Conservation (phyloP, 1,140 invertebrate species). For the Battus philenor region DNA sequence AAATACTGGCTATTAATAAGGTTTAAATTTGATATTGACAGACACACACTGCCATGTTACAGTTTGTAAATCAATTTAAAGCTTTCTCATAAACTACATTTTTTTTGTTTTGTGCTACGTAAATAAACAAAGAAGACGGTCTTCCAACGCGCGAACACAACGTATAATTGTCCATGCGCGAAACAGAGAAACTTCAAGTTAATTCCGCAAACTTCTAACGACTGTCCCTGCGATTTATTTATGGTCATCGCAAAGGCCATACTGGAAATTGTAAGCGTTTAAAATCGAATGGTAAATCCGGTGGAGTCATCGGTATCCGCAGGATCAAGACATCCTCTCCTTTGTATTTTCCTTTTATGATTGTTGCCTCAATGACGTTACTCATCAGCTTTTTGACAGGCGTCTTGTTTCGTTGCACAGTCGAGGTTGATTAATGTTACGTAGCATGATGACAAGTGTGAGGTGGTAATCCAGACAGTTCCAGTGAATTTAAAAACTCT, state of each 20-base stretch:
- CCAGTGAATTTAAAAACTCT: constrained; percentile 11
- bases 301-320: too few relatives aligned
- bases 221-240: too few relatives aligned
- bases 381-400: background rate
- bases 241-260: too few relatives aligned
- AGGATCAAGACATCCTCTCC: constrained; percentile 11
- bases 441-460: constrained; percentile 11
- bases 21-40: background rate
- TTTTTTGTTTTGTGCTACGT: constrained; percentile 5
- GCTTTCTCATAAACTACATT: constrained; percentile 10
- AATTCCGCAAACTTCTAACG: too few relatives aligned
- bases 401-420: constrained; percentile 14
- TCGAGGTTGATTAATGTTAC: constrained; percentile 12
- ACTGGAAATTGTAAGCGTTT: too few relatives aligned
- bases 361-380: constrained; percentile 11
- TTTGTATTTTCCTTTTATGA: constrained; percentile 9
- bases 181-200: too few relatives aligned
- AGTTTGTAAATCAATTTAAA: constrained; percentile 14
- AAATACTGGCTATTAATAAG: background rate
- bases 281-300: too few relatives aligned
- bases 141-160: constrained; percentile 16
- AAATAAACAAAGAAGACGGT: constrained; percentile 16
- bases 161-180: too few relatives aligned
- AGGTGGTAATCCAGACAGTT: constrained; percentile 6
- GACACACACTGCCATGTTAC: background rate